Percentiles rank a stretch among this genome's conserved stretches.
These are phyloP conservation scores for Nyleta sp. DNA, from an alignment of 2,888 invertebrate species.

Conservation along the genomic window DNA sequence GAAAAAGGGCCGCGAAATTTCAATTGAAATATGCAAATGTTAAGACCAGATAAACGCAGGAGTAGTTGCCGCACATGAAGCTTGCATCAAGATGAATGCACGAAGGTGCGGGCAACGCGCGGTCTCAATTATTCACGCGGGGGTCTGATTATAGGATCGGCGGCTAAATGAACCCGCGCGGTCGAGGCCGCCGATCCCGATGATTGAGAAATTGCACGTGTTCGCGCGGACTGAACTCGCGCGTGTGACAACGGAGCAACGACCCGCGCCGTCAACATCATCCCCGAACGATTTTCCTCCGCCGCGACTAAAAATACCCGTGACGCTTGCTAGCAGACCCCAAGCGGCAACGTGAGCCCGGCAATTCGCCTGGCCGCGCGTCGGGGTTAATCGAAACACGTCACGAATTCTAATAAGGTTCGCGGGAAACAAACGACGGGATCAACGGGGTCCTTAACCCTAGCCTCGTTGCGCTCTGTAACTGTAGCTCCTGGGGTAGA, in stretches of 20 bases:
- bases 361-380: constrained; percentile 15
- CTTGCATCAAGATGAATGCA: constrained; percentile 11
- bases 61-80: constrained; percentile 15
- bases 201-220: too few relatives aligned
- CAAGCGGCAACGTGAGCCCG: too few relatives aligned
- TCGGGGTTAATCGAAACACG: constrained; percentile 46
- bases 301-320: constrained; percentile 52
- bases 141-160: not conserved
- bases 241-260: too few relatives aligned
- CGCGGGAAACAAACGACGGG: constrained; percentile 21
- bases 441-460: constrained; percentile 21
- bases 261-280: constrained; percentile 46
- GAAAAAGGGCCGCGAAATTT: constrained; percentile 9
- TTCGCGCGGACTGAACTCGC: too few relatives aligned
- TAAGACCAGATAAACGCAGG: not conserved
- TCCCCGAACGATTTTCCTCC: too few relatives aligned
- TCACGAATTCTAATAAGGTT: too few relatives aligned
- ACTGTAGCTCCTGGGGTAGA: too few relatives aligned
- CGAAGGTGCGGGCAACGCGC: constrained; percentile 2
- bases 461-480: not conserved
- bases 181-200: not conserved
- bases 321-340: too few relatives aligned
- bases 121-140: constrained; percentile 5
- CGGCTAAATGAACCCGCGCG: not conserved
- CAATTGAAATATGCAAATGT: constrained; percentile 30